Base-by-base conservation (phyloP, 2,113 vertebrate species). In the Mirounga angustirostris region DNA sequence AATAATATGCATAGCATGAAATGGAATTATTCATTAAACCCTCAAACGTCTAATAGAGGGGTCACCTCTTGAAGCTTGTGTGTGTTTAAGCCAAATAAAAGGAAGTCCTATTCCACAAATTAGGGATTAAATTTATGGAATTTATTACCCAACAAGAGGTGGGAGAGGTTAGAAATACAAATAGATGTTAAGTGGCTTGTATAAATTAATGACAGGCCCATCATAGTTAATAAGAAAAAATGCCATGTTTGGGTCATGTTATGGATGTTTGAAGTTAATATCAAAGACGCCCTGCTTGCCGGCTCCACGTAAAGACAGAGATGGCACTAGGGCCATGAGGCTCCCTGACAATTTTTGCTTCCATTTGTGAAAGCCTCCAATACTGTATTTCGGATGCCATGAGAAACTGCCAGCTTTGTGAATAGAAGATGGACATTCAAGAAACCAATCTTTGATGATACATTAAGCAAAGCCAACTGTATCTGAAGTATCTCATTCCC, bases 141-240 rank as follows among this genome's bases (percentile, higher is more conserved):
- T 15, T 82, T 96, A 95, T 76, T 97, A 86, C 4, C 74, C 73
- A 95, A 90, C 1, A 50, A 82, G 63, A 97, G 73, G 78, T 89
- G 54, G 79, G 54, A 96, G 50, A 96, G 95, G 30, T 96, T 61
- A 88, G 88, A 95, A 93, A 82, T 84, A 85, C 61, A 89, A 97
- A 97, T 65, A 93, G 54, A 91, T 91, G 89, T 92, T 94, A 94
- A 96, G 84, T 96, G 84, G 2, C 50, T 97, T 69, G 59, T 86
- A 78, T 65, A 90, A 94, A 94, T 95, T 81, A 97, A 97, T 74
- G 56, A 94, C 26, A 54, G 84, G 26, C 71, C 9, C 33, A 93
- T 86, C 80, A 97, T 16, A 92, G 40, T 56, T 95, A 95, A 96
- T 69, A 91, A 92, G 67, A 67, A 92, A 96, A 92, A 86, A 78